A percentile compares a stretch with the other conserved stretches of the same genome.
Evolutionary conservation across 1,140 invertebrate genomes (phyloP).

Genomic region (Ectropis grisescens): DNA sequence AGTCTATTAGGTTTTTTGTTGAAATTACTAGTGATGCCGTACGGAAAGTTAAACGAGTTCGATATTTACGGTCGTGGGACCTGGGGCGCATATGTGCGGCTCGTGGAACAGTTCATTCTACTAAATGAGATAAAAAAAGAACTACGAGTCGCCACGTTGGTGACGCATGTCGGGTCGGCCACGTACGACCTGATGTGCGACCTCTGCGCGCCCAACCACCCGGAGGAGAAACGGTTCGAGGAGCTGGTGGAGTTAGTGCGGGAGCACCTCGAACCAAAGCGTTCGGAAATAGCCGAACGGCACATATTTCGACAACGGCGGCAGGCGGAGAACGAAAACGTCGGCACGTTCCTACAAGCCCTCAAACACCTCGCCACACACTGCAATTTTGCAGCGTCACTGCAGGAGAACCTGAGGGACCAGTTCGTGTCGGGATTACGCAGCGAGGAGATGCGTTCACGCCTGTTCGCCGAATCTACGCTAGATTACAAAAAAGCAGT

Average conservation of each 20-base stretch:
- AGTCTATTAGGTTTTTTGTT: not conserved
- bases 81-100: constrained; percentile 19
- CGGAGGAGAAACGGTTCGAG: constrained; percentile 14
- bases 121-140: constrained; percentile 11
- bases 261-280: constrained; percentile 26
- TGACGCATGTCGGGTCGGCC: constrained; percentile 9
- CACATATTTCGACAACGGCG: constrained; percentile 27
- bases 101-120: constrained; percentile 13
- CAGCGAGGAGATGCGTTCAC: constrained; percentile 8
- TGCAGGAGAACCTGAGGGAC: constrained; percentile 14
- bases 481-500: constrained; percentile 1
- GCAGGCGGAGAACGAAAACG: constrained; percentile 6
- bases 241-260: constrained; percentile 19
- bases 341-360: constrained; percentile 12
- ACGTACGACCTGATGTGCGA: constrained; percentile 19
- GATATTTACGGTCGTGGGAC: not conserved
- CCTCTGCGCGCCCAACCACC: constrained; percentile 16
- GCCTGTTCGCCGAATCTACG: constrained; percentile 4
- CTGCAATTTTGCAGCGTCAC: constrained; percentile 10
- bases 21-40: not conserved
- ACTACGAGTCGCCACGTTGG: constrained; percentile 14
- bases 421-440: constrained; percentile 9
- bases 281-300: constrained; percentile 27
- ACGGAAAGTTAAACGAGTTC: not conserved
- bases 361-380: constrained; percentile 17